phyloP scores from a whole-genome alignment of 1,140 invertebrate genomes.

The Centruroides sculpturatus region DNA sequence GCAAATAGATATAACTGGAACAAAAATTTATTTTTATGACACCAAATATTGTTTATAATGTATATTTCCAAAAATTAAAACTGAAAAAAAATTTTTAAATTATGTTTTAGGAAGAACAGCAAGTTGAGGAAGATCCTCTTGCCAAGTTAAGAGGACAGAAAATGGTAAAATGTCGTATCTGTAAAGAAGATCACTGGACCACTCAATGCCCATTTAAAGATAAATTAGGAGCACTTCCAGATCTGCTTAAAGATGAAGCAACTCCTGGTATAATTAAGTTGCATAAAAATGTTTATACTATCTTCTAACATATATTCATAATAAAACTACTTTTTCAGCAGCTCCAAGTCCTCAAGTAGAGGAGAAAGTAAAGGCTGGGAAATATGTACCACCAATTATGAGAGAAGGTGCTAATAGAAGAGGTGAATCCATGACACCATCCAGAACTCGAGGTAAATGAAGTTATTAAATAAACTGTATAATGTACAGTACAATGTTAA shows the following conservation, averaged over 20 bases:
- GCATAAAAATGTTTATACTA: neutral
- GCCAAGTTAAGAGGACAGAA: slow-evolving; percentile 59
- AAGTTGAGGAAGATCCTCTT: slow-evolving; percentile 66
- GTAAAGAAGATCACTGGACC: slow-evolving; percentile 94
- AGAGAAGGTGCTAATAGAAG: slow-evolving; percentile 59
- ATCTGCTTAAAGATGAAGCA: slow-evolving; percentile 36
- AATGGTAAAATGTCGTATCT: slow-evolving; percentile 83
- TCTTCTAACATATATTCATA: neutral
- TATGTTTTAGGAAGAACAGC: slow-evolving; percentile 55
- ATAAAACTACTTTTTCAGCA: neutral
- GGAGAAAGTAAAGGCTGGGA: slow-evolving; percentile 27
- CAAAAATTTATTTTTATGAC: too few species aligned
- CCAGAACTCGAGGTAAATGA: slow-evolving; percentile 6
- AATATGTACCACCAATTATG: slow-evolving; percentile 66
- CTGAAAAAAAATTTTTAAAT: too few species aligned
- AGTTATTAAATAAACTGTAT: neutral
- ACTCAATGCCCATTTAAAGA: slow-evolving; percentile 94
- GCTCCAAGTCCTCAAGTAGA: slow-evolving; percentile 10
- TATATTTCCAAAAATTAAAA: too few species aligned
- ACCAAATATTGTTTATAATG: too few species aligned
- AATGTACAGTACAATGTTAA: neutral
- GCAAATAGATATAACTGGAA: too few species aligned
- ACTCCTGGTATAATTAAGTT: neutral
- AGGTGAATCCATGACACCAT: slow-evolving; percentile 47
- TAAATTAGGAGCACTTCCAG: slow-evolving; percentile 36